These are phyloP conservation scores for Chymomyza amoena DNA, from an alignment of 2,888 invertebrate species.

Conservation along the genomic window DNA sequence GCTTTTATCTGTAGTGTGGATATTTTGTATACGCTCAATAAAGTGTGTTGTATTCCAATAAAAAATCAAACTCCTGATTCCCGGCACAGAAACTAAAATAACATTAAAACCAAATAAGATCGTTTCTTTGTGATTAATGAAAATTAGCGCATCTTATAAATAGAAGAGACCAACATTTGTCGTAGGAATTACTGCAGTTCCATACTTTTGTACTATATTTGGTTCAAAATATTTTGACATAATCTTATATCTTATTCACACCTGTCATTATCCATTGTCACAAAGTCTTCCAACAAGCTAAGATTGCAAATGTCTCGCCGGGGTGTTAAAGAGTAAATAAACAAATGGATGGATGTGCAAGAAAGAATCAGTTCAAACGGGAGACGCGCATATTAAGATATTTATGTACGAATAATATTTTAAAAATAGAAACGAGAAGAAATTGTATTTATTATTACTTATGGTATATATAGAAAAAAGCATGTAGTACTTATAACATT, in stretches of 20 bases:
- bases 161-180: too few relatives aligned
- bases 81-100: too few relatives aligned
- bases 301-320: not conserved
- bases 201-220: too few relatives aligned
- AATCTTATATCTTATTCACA: too few relatives aligned
- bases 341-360: not conserved
- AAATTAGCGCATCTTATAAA: too few relatives aligned
- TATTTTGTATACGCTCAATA: not conserved
- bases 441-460: not conserved
- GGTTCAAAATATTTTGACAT: too few relatives aligned
- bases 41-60: too few relatives aligned
- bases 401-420: not conserved
- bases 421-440: not conserved
- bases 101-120: too few relatives aligned
- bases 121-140: too few relatives aligned
- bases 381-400: not conserved
- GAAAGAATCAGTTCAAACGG: not conserved
- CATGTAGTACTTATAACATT: not conserved
- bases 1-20: not conserved
- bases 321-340: not conserved
- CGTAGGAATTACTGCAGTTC: too few relatives aligned
- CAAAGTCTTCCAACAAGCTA: not conserved
- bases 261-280: not conserved
- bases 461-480: not conserved
- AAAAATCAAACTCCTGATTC: too few relatives aligned